These are phyloP conservation scores for Eulemur rufifrons DNA, from an alignment of 2,113 vertebrate genomes.

Conservation along the genomic window DNA sequence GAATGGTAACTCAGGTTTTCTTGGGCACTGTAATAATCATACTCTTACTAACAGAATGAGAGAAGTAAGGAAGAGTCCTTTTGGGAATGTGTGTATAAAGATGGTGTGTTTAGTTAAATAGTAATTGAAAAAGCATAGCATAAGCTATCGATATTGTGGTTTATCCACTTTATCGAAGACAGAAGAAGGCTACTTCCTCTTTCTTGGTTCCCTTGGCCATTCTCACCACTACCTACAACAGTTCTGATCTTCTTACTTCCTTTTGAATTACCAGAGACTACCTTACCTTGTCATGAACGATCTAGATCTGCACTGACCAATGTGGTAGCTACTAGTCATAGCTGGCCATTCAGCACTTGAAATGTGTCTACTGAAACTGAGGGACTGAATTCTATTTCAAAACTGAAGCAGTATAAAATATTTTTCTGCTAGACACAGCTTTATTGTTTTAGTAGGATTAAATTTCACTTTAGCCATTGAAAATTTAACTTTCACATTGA, in stretches of 20 bases:
- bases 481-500: constrained; percentile 1
- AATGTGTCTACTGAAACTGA: not conserved
- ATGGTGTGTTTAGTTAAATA: not conserved
- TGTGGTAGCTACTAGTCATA: not conserved
- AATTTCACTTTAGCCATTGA: constrained; percentile 38
- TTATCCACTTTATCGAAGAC: not conserved
- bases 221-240: not conserved
- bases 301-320: not conserved
- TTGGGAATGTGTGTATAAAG: not conserved
- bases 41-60: not conserved
- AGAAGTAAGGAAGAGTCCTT: not conserved
- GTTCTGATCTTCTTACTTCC: not conserved
- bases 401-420: not conserved
- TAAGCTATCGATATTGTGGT: not conserved
- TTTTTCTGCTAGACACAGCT: constrained; percentile 24
- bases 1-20: not conserved
- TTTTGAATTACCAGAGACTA: not conserved
- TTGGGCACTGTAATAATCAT: constrained; percentile 4
- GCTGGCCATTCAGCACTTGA: not conserved
- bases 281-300: not conserved
- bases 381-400: constrained; percentile 23
- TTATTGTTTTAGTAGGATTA: constrained; percentile 6
- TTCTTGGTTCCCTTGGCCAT: not conserved
- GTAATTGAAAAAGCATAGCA: not conserved
- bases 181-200: not conserved